Conservation (phyloP, 2,113 vertebrate genomes). For the Tupaia chinensis region DNA sequence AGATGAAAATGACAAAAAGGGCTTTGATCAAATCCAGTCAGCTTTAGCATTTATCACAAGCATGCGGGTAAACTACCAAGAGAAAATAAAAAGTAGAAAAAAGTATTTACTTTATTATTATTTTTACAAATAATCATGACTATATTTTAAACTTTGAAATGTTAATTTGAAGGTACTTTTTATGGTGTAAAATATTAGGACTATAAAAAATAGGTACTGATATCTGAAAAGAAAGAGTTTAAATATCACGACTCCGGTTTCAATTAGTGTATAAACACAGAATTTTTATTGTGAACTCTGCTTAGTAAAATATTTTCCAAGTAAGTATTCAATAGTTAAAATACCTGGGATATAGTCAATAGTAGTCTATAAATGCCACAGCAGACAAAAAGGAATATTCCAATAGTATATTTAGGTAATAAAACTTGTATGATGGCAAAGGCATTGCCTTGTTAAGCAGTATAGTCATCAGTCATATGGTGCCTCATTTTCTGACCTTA, state of each 20-base stretch:
- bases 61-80: neutral
- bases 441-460: neutral
- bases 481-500: slow-evolving; percentile 5
- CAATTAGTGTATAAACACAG: slow-evolving; percentile 18
- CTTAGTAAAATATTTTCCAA: neutral
- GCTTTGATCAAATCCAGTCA: slow-evolving; percentile 82
- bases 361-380: neutral
- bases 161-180: slow-evolving; percentile 2
- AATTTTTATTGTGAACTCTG: slow-evolving; percentile 3
- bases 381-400: neutral
- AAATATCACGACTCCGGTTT: neutral
- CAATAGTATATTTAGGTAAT: neutral
- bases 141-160: slow-evolving; percentile 41
- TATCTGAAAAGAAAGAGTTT: neutral
- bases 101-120: slow-evolving; percentile 46
- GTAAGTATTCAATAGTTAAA: neutral
- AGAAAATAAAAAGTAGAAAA: neutral
- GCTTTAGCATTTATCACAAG: slow-evolving; percentile 55
- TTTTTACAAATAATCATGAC: slow-evolving; percentile 56
- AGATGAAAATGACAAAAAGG: slow-evolving; percentile 83
- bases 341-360: neutral
- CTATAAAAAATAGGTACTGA: neutral
- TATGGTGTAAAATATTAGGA: neutral
- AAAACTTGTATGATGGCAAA: slow-evolving; percentile 16
- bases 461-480: neutral